A percentile compares a stretch with the other conserved stretches of the same genome.
Conservation (phyloP, 2,888 invertebrate species). For the Cistogaster globosa region DNA sequence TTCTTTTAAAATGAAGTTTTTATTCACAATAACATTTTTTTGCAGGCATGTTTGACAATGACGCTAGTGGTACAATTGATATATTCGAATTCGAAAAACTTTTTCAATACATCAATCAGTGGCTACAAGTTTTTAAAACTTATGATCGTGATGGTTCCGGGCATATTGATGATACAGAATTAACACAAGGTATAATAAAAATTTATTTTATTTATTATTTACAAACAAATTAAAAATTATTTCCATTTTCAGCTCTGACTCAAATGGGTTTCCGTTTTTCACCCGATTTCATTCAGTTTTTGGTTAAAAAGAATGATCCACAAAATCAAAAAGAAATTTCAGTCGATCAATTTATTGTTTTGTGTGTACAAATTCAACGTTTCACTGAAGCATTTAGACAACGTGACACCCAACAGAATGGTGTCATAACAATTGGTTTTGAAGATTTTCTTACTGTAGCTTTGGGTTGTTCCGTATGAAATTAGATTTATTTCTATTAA, state of each 20-base stretch:
- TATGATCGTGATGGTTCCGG: slow-evolving; percentile 95
- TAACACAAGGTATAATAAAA: slow-evolving; percentile 87
- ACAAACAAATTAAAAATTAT: neutral
- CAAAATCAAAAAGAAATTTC: slow-evolving; percentile 86
- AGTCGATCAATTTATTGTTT: slow-evolving; percentile 94
- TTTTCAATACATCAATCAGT: slow-evolving; percentile 94
- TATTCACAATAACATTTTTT: neutral
- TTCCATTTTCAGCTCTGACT: slow-evolving; percentile 86
- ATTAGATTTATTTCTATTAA: slow-evolving; percentile 8
- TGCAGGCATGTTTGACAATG: slow-evolving; percentile 93
- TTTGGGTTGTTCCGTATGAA: slow-evolving; percentile 86
- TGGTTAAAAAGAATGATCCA: slow-evolving; percentile 88
- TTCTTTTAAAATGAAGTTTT: too few species aligned
- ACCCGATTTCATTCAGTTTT: slow-evolving; percentile 89
- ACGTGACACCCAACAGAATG: slow-evolving; percentile 91
- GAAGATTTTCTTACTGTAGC: slow-evolving; percentile 95
- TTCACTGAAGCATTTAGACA: slow-evolving; percentile 93
- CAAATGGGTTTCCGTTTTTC: slow-evolving; percentile 95
- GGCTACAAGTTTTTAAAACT: slow-evolving; percentile 92
- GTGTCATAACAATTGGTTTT: slow-evolving; percentile 92
- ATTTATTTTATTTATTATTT: neutral
- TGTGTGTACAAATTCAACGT: slow-evolving; percentile 94
- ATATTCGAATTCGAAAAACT: slow-evolving; percentile 92
- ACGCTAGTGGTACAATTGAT: slow-evolving; percentile 92
- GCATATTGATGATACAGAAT: slow-evolving; percentile 90